phyloP scores from a whole-genome alignment of 2,113 vertebrate species.

The Macquaria ambigua region DNA sequence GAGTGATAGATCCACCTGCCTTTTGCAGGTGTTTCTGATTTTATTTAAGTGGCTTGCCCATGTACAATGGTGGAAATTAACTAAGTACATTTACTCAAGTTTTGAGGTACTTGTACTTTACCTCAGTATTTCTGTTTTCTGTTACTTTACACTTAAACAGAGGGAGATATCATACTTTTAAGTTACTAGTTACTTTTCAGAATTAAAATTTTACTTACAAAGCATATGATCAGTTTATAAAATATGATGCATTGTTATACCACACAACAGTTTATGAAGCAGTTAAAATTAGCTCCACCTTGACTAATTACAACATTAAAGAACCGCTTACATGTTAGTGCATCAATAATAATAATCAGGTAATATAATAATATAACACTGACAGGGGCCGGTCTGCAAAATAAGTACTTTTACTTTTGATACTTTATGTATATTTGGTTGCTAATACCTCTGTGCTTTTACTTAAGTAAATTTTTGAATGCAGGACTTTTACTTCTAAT shows the following conservation, averaged over 20 bases:
- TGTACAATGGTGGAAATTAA: not conserved
- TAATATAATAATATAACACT: not conserved
- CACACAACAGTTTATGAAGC: not conserved
- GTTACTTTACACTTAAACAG: not conserved
- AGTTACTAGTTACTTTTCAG: not conserved
- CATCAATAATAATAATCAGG: not conserved
- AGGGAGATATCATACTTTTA: not conserved
- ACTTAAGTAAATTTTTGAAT: not conserved
- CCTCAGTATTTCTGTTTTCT: not conserved
- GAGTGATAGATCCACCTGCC: not conserved
- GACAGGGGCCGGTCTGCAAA: not conserved
- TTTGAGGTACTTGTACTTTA: not conserved
- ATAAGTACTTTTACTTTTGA: not conserved
- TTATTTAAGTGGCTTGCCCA: not conserved
- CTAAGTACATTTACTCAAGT: not conserved
- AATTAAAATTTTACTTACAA: not conserved
- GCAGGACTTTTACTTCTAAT: not conserved
- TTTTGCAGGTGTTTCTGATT: constrained; percentile 7
- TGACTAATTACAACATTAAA: not conserved
- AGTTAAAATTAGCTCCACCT: not conserved
- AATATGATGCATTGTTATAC: not conserved
- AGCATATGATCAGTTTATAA: not conserved
- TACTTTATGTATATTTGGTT: not conserved
- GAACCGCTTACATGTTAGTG: not conserved
- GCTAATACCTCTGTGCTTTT: not conserved